Base-by-base conservation (phyloP, 2,797 vertebrate species). In the Urosaurus nigricauda region DNA sequence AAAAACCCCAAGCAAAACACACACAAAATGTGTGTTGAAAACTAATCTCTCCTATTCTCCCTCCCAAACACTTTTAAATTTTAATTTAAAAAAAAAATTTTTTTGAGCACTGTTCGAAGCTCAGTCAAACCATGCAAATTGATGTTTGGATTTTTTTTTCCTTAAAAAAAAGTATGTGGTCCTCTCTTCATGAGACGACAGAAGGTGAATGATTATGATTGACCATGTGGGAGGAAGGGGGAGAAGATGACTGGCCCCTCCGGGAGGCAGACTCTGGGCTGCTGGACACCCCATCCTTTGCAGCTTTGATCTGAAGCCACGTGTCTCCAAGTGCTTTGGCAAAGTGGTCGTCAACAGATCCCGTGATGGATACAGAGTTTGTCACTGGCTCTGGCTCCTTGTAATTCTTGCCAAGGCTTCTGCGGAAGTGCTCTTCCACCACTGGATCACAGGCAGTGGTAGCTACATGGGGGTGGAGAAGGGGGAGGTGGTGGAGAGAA, bases 351-450 rank as follows among this genome's bases (percentile, higher is more conserved):
- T 99, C 99, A 87, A 99, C 99, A 0, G 99, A 99, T 88, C 98
- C 98, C 0, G 99, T 99, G 97, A 99, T 99, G 96, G 99, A 99
- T 96, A 99, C 99, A 0, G 98, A 99, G 97, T 98, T 99, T 91
- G 98, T 97, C 16, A 97, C 97, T 0, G 98, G 98, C 96, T 99
- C 99, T 0, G 98, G 98, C 94, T 99, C 98, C 96, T 99, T 99
- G 97, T 99, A 99, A 94, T 99, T 99, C 97, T 99, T 99, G 93
- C 99, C 99, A 7, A 99, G 98, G 96, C 99, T 99, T 92, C 99
- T 97, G 89, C 99, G 99, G 97, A 99, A 99, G 93, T 99, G 99
- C 95, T 99, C 99, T 89, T 99, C 99, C 75, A 99, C 99, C 96
- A 99, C 98, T 0, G 99, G 98, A 95, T 99, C 99, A 0, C 98